A percentile compares a stretch with the other conserved stretches of the same genome.
Conservation (phyloP, 2,888 invertebrate genomes). For the Erebia ligea region DNA sequence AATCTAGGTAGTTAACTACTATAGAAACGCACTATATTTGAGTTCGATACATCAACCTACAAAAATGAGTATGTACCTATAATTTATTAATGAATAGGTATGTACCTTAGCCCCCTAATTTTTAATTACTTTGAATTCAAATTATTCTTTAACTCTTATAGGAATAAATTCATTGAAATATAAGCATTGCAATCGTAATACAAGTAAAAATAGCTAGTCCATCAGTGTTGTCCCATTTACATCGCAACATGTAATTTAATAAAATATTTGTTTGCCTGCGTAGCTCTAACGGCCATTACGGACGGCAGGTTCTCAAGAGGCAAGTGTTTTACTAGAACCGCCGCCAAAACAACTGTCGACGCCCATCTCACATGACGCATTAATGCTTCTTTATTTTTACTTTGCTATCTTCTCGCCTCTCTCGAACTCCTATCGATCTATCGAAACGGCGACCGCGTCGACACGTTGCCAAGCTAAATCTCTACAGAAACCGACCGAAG, state of each 20-base stretch:
- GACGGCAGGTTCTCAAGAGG: conserved; percentile 83
- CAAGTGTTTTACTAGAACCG: conserved; percentile 83
- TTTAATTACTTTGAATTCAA: neutral
- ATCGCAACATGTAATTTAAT: conserved; percentile 42
- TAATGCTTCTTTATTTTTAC: conserved; percentile 81
- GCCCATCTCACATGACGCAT: conserved; percentile 79
- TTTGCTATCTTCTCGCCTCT: conserved; percentile 71
- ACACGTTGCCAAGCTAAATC: conserved; percentile 50
- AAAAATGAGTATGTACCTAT: no score
- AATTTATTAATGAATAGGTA: no score
- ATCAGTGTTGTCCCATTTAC: neutral
- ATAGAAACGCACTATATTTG: conserved; percentile 32
- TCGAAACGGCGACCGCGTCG: conserved; percentile 57
- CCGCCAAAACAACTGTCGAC: conserved; percentile 75
- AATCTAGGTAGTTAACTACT: conserved; percentile 39
- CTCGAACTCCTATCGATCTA: conserved; percentile 52
- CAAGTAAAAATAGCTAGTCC: conserved; percentile 20
- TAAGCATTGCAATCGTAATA: neutral
- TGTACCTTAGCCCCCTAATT: neutral
- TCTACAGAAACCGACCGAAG: conserved; percentile 37
- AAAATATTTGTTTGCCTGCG: conserved; percentile 73
- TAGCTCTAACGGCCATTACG: conserved; percentile 83
- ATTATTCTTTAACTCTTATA: neutral
- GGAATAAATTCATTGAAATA: neutral
- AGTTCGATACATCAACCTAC: conserved; percentile 14